phyloP scores from a whole-genome alignment of 2,888 invertebrate genomes.

The Clepsis dumicolana region DNA sequence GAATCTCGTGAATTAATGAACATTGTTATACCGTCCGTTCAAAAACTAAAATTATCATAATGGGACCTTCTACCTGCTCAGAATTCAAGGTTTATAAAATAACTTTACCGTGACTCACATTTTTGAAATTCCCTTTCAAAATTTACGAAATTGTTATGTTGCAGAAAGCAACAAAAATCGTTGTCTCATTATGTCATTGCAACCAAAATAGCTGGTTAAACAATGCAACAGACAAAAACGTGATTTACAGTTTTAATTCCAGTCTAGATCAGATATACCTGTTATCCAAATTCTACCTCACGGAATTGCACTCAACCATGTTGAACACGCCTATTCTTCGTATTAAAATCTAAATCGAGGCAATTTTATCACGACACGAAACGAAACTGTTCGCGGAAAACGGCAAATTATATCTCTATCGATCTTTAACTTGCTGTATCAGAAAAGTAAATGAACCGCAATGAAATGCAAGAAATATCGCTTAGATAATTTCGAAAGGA shows the following conservation, averaged over 20 bases:
- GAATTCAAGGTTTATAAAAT: constrained; percentile 7
- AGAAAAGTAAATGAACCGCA: constrained; percentile 59
- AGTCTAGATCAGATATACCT: constrained; percentile 53
- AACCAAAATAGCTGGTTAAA: not conserved
- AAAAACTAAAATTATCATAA: constrained; percentile 23
- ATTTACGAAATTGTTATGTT: not conserved
- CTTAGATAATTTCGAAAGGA: constrained; percentile 47
- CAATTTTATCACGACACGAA: constrained; percentile 60
- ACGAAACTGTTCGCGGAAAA: constrained; percentile 52
- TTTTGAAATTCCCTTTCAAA: not conserved
- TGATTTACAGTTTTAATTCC: constrained; percentile 14
- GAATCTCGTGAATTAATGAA: constrained; percentile 9
- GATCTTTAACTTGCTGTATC: constrained; percentile 53
- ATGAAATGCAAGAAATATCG: constrained; percentile 50
- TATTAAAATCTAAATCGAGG: constrained; percentile 63
- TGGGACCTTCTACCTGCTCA: not conserved
- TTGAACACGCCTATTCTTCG: constrained; percentile 60
- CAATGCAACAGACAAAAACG: constrained; percentile 1
- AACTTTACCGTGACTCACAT: not conserved
- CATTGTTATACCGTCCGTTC: constrained; percentile 4
- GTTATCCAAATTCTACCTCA: constrained; percentile 70
- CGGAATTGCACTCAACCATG: constrained; percentile 58
- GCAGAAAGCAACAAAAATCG: not conserved
- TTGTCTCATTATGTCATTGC: not conserved
- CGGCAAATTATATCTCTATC: constrained; percentile 51